phyloP scores from a whole-genome alignment of 2,888 invertebrate genomes.

The Oxytorus armatus region DNA sequence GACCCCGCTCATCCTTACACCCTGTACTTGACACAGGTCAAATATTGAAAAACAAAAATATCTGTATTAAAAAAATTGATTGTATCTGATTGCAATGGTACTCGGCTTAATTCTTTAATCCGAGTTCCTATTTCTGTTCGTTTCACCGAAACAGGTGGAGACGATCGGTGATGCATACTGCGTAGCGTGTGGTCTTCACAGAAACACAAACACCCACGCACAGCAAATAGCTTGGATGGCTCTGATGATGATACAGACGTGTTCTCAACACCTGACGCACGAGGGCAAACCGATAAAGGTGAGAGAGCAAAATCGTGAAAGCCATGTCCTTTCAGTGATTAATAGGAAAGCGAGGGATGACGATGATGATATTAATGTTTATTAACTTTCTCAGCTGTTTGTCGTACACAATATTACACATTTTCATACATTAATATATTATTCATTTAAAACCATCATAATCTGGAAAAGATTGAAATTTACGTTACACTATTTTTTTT shows the following conservation, averaged over 20 bases:
- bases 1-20: no score
- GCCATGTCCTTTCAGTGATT: no score
- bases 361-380: no score
- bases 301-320: constrained; percentile 71
- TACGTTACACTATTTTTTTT: no score
- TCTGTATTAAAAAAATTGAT: not conserved
- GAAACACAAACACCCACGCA: constrained; percentile 94
- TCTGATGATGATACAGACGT: constrained; percentile 96
- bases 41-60: constrained; percentile 1
- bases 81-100: not conserved
- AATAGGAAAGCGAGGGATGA: not conserved
- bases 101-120: constrained; percentile 12
- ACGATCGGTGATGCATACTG: constrained; percentile 99
- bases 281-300: constrained; percentile 96
- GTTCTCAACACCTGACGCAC: constrained; percentile 94
- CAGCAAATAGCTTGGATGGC: constrained; percentile 99
- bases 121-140: no score
- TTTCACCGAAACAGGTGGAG: constrained; percentile 94
- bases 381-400: no score
- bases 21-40: no score
- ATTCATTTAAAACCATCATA: no score
- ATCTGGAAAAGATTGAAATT: no score
- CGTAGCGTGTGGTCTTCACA: constrained; percentile 96
- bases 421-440: no score
- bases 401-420: no score